Base-by-base conservation (phyloP, 2,113 vertebrate genomes). In the Gasterosteus nipponicus region DNA sequence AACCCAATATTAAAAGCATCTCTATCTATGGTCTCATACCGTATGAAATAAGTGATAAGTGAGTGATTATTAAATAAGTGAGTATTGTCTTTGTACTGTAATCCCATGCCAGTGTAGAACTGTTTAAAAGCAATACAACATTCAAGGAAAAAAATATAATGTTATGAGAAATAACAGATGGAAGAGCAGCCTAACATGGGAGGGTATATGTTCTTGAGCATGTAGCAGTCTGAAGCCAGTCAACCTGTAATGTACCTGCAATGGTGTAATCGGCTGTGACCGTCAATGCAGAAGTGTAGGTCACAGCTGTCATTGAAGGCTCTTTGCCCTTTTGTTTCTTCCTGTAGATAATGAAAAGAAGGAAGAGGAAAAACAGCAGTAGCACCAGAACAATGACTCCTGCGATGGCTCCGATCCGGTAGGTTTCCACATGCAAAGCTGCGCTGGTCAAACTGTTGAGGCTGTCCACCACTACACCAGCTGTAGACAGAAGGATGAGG, bases 251-350 rank as follows among this genome's bases (percentile, higher is more conserved):
- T 56, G 31, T 38, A 89, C 87, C 83, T 87, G 97, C 83, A 51
- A 96, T 84, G 61, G 93, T 86, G 54, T 98, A 98, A 81, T 98
- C 97, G 5, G 95, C 88, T 15, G 94, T 92, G 75, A 95, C 95
- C 77, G 96, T 95, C 93, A 96, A 77, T 2, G 97, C 96, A 0
- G 98, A 97, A 0, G 96, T 97, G 86, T 99, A 99, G 57, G 95
- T 96, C 61, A 99, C 98, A 0, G 97, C 90, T 0, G 97, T 96
- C 96, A 97, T 96, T 54, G 94, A 82, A 3, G 96, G 92, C 75
- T 97, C 97, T 92, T 99, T 99, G 41, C 95, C 95, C 87, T 98
- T 99, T 88, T 97, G 97, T 83, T 97, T 99, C 31, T 96, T 97
- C 84, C 95, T 94, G 84, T 98, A 98, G 89, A 98, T 92, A 83